Evolutionary conservation across 2,797 vertebrate genomes (phyloP).

Genomic region (Schizopygopsis pylzovi): DNA sequence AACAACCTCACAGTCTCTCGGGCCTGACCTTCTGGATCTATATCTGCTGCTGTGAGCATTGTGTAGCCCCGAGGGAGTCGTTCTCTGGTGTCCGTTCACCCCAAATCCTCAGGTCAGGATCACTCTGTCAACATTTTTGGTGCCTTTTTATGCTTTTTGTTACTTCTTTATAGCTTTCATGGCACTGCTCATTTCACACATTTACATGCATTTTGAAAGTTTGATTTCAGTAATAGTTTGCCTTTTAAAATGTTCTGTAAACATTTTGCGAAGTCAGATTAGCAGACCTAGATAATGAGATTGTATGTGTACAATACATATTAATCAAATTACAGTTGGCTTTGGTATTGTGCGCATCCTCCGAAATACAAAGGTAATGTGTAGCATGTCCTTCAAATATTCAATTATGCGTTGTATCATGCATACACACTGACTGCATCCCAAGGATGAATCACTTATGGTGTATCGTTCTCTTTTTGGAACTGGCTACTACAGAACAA

Average conservation of each 20-base stretch:
- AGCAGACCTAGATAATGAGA: background rate
- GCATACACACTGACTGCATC: background rate
- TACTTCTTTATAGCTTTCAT: background rate
- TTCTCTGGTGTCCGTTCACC: conserved; percentile 38
- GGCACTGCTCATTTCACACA: background rate
- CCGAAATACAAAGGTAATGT: background rate
- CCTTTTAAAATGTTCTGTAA: background rate
- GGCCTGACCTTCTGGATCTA: conserved; percentile 36
- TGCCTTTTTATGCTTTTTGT: background rate
- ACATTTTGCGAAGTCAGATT: background rate
- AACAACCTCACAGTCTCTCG: conserved; percentile 34
- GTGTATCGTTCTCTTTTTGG: background rate
- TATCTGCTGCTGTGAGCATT: conserved; percentile 43
- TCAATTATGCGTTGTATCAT: background rate
- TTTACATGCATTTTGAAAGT: background rate
- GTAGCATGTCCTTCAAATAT: background rate
- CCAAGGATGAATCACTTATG: background rate
- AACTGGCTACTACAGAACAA: background rate
- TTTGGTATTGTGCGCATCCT: background rate
- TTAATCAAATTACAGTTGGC: background rate
- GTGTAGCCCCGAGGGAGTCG: conserved; percentile 42
- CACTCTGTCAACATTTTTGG: background rate
- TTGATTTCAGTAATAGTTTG: conserved; percentile 4
- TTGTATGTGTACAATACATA: background rate
- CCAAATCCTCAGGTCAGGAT: conserved; percentile 17